Conservation (phyloP, 2,113 vertebrate species). For the Perca flavescens region DNA sequence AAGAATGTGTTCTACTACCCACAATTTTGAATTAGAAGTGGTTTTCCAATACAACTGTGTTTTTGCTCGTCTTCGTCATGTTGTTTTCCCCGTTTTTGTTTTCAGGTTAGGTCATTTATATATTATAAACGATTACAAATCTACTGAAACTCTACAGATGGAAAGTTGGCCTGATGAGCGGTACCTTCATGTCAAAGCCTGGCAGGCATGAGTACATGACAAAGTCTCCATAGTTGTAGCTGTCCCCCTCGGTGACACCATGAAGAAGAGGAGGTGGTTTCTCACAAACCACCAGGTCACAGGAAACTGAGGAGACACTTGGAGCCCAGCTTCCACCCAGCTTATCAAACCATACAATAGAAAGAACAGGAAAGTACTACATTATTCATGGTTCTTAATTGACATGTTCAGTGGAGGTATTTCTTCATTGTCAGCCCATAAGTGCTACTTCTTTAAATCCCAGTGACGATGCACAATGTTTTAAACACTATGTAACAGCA, state of each 20-base stretch:
- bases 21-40: neutral
- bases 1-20: neutral
- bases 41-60: neutral
- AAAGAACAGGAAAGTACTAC: neutral
- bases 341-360: conserved; percentile 75
- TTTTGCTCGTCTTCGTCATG: neutral
- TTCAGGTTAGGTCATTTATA: neutral
- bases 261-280: conserved; percentile 85
- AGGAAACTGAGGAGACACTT: conserved; percentile 86
- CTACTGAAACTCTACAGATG: neutral
- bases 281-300: conserved; percentile 88
- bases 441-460: neutral
- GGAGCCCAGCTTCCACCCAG: conserved; percentile 90
- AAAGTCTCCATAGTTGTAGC: conserved; percentile 86
- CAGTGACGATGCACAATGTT: neutral
- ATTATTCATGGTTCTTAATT: conserved; percentile 18
- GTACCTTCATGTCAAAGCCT: conserved; percentile 93
- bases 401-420: neutral
- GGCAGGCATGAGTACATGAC: conserved; percentile 89
- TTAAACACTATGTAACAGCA: neutral
- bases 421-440: neutral
- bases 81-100: neutral
- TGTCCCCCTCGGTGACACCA: conserved; percentile 86
- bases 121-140: neutral
- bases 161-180: neutral